Percentiles rank a stretch among this genome's conserved stretches.
phyloP scores from a whole-genome alignment of 2,888 invertebrate genomes.

The Megalurothrips usitatus region DNA sequence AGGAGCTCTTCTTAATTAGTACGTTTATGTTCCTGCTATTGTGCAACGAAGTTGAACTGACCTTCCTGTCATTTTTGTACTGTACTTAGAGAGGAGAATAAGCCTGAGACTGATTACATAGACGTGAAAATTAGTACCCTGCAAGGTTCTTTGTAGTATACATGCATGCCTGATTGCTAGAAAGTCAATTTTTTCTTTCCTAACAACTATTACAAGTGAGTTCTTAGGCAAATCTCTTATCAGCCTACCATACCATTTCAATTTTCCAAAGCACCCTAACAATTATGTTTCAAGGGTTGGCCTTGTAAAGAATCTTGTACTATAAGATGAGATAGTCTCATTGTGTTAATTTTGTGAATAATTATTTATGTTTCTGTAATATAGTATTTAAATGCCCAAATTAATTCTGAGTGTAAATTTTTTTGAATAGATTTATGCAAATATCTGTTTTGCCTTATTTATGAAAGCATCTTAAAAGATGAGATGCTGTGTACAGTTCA shows the following conservation, averaged over 20 bases:
- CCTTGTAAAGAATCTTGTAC: not conserved
- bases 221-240: not conserved
- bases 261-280: not conserved
- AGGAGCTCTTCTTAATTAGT: not conserved
- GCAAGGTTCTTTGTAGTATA: slow-evolving; percentile 9
- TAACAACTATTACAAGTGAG: not conserved
- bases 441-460: not conserved
- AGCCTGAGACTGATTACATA: slow-evolving; percentile 17
- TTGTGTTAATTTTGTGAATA: slow-evolving; percentile 16
- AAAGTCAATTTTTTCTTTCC: not conserved
- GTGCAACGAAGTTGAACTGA: not conserved
- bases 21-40: not conserved
- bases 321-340: not conserved
- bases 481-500: not conserved
- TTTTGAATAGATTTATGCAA: not conserved
- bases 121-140: slow-evolving; percentile 15
- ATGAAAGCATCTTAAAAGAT: not conserved
- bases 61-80: not conserved
- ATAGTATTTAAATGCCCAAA: slow-evolving; percentile 15
- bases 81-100: slow-evolving; percentile 13
- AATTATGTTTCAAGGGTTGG: no score
- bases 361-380: slow-evolving; percentile 4
- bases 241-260: no score
- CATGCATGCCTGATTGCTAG: not conserved
- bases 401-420: slow-evolving; percentile 23